Evolutionary conservation across 2,888 invertebrate genomes (phyloP).

Genomic region (Lycia hirtaria): DNA sequence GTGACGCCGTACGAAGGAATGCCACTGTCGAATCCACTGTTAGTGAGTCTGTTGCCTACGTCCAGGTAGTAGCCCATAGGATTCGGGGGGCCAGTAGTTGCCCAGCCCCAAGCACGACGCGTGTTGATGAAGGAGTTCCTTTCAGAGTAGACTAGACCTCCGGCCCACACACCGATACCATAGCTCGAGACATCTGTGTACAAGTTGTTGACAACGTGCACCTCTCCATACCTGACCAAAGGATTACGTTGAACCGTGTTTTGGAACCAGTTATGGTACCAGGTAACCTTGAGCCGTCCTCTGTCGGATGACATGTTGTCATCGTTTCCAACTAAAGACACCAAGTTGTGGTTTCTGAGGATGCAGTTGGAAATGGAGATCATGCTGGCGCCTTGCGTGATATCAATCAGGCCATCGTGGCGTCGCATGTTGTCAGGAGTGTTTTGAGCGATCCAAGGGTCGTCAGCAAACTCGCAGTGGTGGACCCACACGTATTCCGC

Average conservation of each 20-base stretch:
- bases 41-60: constrained; percentile 2
- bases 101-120: constrained; percentile 22
- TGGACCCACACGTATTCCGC: constrained; percentile 30
- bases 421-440: constrained; percentile 23
- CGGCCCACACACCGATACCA: constrained; percentile 17
- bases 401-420: constrained; percentile 34
- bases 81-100: neutral
- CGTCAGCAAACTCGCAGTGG: constrained; percentile 36
- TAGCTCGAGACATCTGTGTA: constrained; percentile 24
- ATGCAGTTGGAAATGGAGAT: constrained; percentile 34
- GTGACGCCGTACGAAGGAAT: constrained; percentile 4
- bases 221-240: constrained; percentile 23
- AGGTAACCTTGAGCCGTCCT: constrained; percentile 11
- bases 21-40: constrained; percentile 1
- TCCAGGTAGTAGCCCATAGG: neutral
- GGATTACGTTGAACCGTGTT: constrained; percentile 23
- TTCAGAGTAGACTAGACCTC: constrained; percentile 15
- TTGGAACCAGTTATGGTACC: constrained; percentile 24
- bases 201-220: constrained; percentile 28
- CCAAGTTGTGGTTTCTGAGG: constrained; percentile 33
- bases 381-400: constrained; percentile 20
- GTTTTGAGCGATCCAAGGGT: constrained; percentile 26
- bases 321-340: constrained; percentile 28
- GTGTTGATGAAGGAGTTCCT: constrained; percentile 17
- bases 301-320: constrained; percentile 4